A percentile compares a stretch with the other conserved stretches of the same genome.
Conservation (phyloP, 2,888 invertebrate genomes). For the Lydus trimaculatus region DNA sequence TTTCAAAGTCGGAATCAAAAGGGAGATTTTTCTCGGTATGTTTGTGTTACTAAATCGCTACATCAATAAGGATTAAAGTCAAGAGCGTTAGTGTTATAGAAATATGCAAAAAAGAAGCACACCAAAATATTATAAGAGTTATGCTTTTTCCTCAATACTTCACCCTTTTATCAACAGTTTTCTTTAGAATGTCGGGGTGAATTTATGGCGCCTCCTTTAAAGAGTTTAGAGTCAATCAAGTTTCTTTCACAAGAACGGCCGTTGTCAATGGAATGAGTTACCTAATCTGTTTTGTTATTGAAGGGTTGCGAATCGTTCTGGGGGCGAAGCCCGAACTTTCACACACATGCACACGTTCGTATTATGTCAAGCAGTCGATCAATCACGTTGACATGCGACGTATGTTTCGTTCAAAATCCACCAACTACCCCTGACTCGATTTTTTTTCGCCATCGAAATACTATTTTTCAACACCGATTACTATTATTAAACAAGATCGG, state of each 20-base stretch:
- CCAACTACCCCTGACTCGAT: slow-evolving; percentile 17
- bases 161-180: not conserved
- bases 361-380: slow-evolving; percentile 48
- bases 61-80: slow-evolving; percentile 53
- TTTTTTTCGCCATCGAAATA: slow-evolving; percentile 3
- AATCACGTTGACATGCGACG: slow-evolving; percentile 47
- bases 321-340: slow-evolving; percentile 24
- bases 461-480: not conserved
- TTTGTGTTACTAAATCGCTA: slow-evolving; percentile 40
- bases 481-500: not conserved
- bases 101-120: not conserved
- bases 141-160: not conserved
- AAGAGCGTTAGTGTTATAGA: slow-evolving; percentile 42
- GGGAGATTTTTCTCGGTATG: slow-evolving; percentile 16
- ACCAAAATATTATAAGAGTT: not conserved
- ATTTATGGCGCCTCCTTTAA: slow-evolving; percentile 7
- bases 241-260: not conserved
- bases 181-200: not conserved
- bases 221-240: not conserved
- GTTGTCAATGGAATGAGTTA: slow-evolving; percentile 20
- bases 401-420: slow-evolving; percentile 38
- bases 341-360: slow-evolving; percentile 41
- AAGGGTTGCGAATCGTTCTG: slow-evolving; percentile 28
- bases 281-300: slow-evolving; percentile 27
- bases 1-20: slow-evolving; percentile 8